Evolutionary conservation across 2,797 vertebrate genomes (phyloP).

Genomic region (Gephyroberyx darwinii): DNA sequence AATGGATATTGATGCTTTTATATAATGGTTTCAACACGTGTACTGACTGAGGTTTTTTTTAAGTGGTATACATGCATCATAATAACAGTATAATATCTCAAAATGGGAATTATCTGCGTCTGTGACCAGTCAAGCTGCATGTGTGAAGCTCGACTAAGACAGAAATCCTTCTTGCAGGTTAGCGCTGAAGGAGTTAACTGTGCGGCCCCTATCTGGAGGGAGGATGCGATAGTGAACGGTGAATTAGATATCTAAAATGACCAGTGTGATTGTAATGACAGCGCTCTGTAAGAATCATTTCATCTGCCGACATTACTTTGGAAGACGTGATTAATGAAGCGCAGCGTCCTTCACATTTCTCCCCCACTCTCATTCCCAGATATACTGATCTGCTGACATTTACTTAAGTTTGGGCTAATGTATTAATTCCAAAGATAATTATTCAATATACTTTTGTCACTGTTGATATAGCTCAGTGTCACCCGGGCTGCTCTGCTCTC

Average conservation of each 20-base stretch:
- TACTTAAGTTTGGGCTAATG: slow-evolving; percentile 96
- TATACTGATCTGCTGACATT: slow-evolving; percentile 94
- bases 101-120: no score
- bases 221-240: slow-evolving; percentile 87
- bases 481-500: slow-evolving; percentile 79
- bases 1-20: no score
- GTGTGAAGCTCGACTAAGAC: neutral
- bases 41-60: no score
- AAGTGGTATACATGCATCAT: no score
- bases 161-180: slow-evolving; percentile 7
- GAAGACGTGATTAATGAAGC: slow-evolving; percentile 94
- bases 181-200: slow-evolving; percentile 66
- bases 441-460: slow-evolving; percentile 98
- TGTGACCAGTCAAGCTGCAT: no score
- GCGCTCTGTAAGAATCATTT: slow-evolving; percentile 94
- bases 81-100: no score
- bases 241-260: slow-evolving; percentile 90
- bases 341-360: slow-evolving; percentile 89
- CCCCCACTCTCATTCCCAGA: slow-evolving; percentile 84
- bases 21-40: no score
- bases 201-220: slow-evolving; percentile 35
- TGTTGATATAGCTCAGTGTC: slow-evolving; percentile 96
- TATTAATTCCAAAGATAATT: slow-evolving; percentile 97
- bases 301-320: slow-evolving; percentile 94
- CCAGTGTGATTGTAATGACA: slow-evolving; percentile 88